phyloP scores from a whole-genome alignment of 2,888 invertebrate species.

The Sminthurides aquaticus region DNA sequence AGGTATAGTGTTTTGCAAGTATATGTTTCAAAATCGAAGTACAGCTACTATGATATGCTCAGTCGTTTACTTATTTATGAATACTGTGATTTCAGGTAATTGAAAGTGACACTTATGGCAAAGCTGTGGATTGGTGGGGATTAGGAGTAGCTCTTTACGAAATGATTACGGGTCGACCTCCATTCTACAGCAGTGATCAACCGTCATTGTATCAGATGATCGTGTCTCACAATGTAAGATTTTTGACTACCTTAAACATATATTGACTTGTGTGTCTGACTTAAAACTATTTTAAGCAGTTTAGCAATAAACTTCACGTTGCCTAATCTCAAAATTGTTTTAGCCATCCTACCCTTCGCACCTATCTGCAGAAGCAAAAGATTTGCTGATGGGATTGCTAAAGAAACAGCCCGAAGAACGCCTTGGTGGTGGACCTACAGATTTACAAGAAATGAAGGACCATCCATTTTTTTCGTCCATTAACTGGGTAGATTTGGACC shows the following conservation, averaged over 20 bases:
- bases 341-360: not conserved
- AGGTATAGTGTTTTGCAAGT: not conserved
- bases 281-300: too few species aligned
- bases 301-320: too few species aligned
- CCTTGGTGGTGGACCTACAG: not conserved
- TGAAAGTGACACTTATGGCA: not conserved
- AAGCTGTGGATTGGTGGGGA: not conserved
- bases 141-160: not conserved
- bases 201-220: not conserved
- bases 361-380: not conserved
- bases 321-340: too few species aligned
- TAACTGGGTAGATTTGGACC: not conserved
- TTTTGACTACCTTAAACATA: too few species aligned
- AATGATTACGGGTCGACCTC: not conserved
- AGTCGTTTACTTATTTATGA: too few species aligned
- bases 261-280: too few species aligned
- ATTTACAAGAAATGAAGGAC: not conserved
- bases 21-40: too few species aligned
- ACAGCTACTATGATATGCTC: too few species aligned
- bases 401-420: not conserved
- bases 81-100: not conserved
- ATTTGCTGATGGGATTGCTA: not conserved
- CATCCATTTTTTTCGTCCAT: not conserved
- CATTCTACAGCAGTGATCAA: not conserved
- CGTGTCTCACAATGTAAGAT: not conserved